These are phyloP conservation scores for Actinia equina DNA, from an alignment of 64 coral and sea anemone species.

Conservation along the genomic window DNA sequence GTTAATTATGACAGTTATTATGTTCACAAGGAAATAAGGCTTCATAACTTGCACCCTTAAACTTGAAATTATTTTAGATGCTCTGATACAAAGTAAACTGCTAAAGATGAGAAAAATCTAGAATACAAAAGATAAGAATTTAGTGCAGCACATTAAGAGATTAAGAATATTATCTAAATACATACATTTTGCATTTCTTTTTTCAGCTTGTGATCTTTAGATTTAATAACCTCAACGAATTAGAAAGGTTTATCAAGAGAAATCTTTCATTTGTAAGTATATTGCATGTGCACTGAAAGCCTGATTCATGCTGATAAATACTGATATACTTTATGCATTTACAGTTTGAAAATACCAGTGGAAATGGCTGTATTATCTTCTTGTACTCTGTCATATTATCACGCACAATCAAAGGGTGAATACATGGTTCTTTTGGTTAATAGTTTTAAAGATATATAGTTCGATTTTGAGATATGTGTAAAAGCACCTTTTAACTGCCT, in stretches of 20 bases:
- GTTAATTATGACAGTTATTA: no score
- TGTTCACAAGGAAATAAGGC: no score
- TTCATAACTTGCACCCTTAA: no score
- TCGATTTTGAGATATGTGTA: background rate
- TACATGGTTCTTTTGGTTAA: background rate
- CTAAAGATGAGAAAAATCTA: background rate
- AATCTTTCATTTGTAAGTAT: constrained; percentile 82
- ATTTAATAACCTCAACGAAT: constrained; percentile 44
- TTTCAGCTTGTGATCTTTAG: constrained; percentile 61
- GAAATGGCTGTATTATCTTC: constrained; percentile 80
- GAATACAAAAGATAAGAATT: background rate
- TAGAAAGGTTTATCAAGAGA: constrained; percentile 76
- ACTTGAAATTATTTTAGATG: no score
- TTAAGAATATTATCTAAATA: background rate
- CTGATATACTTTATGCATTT: background rate
- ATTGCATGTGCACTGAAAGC: no score
- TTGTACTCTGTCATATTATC: constrained; percentile 83
- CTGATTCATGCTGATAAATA: background rate
- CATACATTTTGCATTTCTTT: background rate
- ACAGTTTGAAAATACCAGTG: constrained; percentile 89
- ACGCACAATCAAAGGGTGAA: constrained; percentile 56
- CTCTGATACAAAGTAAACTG: background rate
- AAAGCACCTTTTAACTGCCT: background rate
- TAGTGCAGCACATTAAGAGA: background rate
- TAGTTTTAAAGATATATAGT: background rate